Evolutionary conservation across 2,888 invertebrate species (phyloP).

Genomic region (Ptilodon capucinus): DNA sequence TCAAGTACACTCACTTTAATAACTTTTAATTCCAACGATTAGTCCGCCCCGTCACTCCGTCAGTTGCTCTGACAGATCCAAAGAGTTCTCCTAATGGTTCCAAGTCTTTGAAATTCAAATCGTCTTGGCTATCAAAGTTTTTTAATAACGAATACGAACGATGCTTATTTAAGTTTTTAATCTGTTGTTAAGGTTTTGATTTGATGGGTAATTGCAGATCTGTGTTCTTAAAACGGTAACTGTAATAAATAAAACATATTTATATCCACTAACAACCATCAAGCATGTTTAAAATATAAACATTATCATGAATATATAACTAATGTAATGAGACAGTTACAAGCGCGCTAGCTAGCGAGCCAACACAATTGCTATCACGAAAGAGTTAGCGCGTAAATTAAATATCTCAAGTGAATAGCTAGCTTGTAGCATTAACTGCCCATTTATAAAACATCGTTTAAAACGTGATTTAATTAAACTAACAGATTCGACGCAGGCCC

Average conservation of each 20-base stretch:
- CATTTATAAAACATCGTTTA: too few relatives aligned
- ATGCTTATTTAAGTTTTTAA: conserved; percentile 20
- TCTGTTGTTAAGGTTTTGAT: conserved; percentile 7
- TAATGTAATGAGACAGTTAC: too few relatives aligned
- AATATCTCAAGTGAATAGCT: too few relatives aligned
- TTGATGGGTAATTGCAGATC: conserved; percentile 10
- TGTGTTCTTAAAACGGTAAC: background rate
- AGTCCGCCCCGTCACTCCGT: conserved; percentile 17
- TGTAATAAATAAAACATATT: too few relatives aligned
- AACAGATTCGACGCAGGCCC: conserved; percentile 27
- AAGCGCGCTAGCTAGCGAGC: too few relatives aligned
- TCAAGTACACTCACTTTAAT: conserved; percentile 20
- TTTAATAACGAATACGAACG: conserved; percentile 22
- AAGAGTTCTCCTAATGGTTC: conserved; percentile 12
- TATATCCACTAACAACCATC: too few relatives aligned
- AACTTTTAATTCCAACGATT: conserved; percentile 34
- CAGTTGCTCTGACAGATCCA: conserved; percentile 15
- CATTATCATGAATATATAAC: too few relatives aligned
- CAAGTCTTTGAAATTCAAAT: conserved; percentile 14
- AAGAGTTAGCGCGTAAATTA: too few relatives aligned
- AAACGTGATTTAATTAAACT: conserved; percentile 33
- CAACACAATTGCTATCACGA: too few relatives aligned
- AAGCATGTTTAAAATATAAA: too few relatives aligned
- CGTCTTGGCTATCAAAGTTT: conserved; percentile 14
- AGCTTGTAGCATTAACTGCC: too few relatives aligned